These are phyloP conservation scores for Vidua chalybeata DNA, from an alignment of 2,113 vertebrate genomes.

Conservation along the genomic window DNA sequence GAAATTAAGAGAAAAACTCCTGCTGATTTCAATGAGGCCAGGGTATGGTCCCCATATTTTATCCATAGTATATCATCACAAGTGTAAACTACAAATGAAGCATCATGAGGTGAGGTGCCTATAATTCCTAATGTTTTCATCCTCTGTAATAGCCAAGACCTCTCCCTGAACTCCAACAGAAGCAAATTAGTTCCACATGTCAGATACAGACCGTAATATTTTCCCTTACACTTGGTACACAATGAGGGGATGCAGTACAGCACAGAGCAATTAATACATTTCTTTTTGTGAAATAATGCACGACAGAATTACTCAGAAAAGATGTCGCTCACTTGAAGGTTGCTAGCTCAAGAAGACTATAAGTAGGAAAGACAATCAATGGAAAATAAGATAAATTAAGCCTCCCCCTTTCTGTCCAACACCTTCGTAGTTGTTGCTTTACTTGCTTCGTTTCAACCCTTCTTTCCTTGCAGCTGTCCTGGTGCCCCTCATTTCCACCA, in stretches of 20 bases:
- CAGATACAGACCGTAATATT: not conserved
- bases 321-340: not conserved
- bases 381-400: not conserved
- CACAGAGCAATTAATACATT: slow-evolving; percentile 5
- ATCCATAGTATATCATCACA: not conserved
- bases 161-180: slow-evolving; percentile 25
- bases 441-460: not conserved
- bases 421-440: not conserved
- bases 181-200: slow-evolving; percentile 57
- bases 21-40: not conserved
- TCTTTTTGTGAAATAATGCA: slow-evolving; percentile 29
- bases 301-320: not conserved
- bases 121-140: slow-evolving; percentile 8
- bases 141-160: slow-evolving; percentile 32
- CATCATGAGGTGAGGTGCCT: not conserved
- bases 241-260: not conserved
- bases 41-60: not conserved
- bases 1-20: slow-evolving; percentile 2
- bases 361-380: not conserved
- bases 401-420: not conserved
- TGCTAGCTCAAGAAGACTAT: not conserved
- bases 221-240: slow-evolving; percentile 12
- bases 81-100: slow-evolving; percentile 11
- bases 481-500: not conserved
- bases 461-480: not conserved